These are phyloP conservation scores for Siderastrea radians DNA, from an alignment of 92 coral and sea anemone genomes.

Conservation along the genomic window DNA sequence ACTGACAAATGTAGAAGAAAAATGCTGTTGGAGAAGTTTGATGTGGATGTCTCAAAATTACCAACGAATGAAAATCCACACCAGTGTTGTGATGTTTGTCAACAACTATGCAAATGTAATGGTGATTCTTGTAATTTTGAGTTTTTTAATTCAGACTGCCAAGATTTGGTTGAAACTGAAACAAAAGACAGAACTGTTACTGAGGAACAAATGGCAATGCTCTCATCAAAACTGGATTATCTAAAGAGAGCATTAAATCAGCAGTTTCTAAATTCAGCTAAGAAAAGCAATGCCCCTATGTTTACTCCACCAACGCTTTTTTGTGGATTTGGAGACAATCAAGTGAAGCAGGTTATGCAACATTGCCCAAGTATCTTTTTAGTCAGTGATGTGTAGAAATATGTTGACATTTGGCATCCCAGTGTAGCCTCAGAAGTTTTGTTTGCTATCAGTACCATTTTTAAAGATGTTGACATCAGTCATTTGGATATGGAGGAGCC, in stretches of 20 bases:
- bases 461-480: conserved; percentile 23
- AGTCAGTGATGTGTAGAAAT: conserved; percentile 38
- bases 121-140: conserved; percentile 43
- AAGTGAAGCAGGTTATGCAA: conserved; percentile 41
- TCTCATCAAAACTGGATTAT: conserved; percentile 31
- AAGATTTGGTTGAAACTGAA: not conserved
- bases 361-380: conserved; percentile 33
- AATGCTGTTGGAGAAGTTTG: conserved; percentile 27
- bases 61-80: conserved; percentile 31
- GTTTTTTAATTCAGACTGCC: conserved; percentile 25
- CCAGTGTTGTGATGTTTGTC: conserved; percentile 71
- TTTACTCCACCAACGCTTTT: conserved; percentile 47
- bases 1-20: conserved; percentile 39
- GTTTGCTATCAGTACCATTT: conserved; percentile 10
- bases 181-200: conserved; percentile 5
- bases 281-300: conserved; percentile 32
- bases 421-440: conserved; percentile 43
- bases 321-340: conserved; percentile 61
- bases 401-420: conserved; percentile 57
- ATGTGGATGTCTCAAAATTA: conserved; percentile 8
- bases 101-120: conserved; percentile 57
- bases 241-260: conserved; percentile 34
- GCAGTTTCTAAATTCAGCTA: conserved; percentile 27
- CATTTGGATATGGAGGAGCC: conserved; percentile 11
- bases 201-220: conserved; percentile 16